phyloP scores from a whole-genome alignment of 1,140 invertebrate species.

The Formica exsecta region DNA sequence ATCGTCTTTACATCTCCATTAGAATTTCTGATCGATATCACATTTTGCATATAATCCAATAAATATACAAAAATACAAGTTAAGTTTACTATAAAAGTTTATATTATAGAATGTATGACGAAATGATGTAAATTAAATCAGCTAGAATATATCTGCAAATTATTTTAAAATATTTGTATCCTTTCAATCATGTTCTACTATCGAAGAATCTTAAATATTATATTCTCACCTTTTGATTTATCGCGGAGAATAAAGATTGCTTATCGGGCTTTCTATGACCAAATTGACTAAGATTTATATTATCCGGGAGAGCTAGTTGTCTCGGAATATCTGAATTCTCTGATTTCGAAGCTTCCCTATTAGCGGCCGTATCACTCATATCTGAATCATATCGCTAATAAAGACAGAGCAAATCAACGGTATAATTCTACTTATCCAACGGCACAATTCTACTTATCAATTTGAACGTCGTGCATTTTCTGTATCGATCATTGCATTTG shows the following conservation, averaged over 20 bases:
- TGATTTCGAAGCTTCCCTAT: conserved; percentile 22
- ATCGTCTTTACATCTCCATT: not conserved
- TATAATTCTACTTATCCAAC: conserved; percentile 55
- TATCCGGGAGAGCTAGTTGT: not conserved
- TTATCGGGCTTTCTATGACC: conserved; percentile 12
- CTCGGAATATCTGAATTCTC: not conserved
- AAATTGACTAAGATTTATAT: not conserved
- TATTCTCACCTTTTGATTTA: conserved; percentile 65
- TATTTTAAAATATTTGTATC: not conserved
- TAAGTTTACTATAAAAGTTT: not conserved
- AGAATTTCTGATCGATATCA: not conserved
- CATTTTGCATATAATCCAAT: too few species aligned
- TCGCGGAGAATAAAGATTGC: conserved; percentile 17
- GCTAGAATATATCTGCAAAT: not conserved
- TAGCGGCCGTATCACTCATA: conserved; percentile 30
- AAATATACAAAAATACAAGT: not conserved
- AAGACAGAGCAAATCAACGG: conserved; percentile 1
- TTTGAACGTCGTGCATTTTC: conserved; percentile 62
- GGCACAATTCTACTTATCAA: conserved; percentile 62
- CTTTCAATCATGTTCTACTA: too few species aligned
- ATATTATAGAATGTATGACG: not conserved
- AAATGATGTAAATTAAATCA: not conserved
- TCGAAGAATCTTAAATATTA: not conserved
- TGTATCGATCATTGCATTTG: conserved; percentile 12
- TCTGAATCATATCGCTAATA: conserved; percentile 44